Base-by-base conservation (phyloP, 2,797 vertebrate species). In the Heterohyrax brucei region DNA sequence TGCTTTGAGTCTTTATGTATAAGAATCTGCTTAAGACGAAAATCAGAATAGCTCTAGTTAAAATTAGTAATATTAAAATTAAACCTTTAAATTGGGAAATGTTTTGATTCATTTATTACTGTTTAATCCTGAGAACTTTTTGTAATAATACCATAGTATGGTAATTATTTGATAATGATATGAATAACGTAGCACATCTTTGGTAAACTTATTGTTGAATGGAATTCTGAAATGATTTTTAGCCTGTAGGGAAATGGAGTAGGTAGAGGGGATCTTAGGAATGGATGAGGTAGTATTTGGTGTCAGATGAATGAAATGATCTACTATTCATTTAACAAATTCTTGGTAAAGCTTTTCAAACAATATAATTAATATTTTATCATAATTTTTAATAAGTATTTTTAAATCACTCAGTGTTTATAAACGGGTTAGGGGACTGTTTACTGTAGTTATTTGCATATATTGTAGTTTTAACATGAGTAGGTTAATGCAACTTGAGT, bases 1-100 rank as follows among this genome's bases (percentile, higher is more conserved):
- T 99, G 82, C 89, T 85, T 93, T 77, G 3, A 9, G 77, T 94
- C 30, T 95, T 89, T 46, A 24, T 87, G 81, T 56, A 8, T 77
- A 85, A 92, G 26, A 82, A 90, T 82, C 13, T 46, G 44, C 12
- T 84, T 92, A 50, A 56, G 44, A 26, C 56, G 93, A 88, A 94
- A 79, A 19, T 56, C 53, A 87, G 61, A 94, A 92, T 81, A 75
- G 8, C 59, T 83, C 22, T 44, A 82, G 13, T 44, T 82, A 81
- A 86, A 89, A 39, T 84, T 81, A 73, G 1, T 61, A 87, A 39
- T 72, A 59, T 6, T 83, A 80, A 61, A 44, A 77, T 95, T 96
- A 89, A 93, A 79, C 16, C 48, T 26, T 75, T 30, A 68, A 89
- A 56, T 81, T 56, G 19, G 30, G 50, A 89, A 56, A 1, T 83